phyloP scores from a whole-genome alignment of 2,888 invertebrate genomes.

The Apamea sordens region DNA sequence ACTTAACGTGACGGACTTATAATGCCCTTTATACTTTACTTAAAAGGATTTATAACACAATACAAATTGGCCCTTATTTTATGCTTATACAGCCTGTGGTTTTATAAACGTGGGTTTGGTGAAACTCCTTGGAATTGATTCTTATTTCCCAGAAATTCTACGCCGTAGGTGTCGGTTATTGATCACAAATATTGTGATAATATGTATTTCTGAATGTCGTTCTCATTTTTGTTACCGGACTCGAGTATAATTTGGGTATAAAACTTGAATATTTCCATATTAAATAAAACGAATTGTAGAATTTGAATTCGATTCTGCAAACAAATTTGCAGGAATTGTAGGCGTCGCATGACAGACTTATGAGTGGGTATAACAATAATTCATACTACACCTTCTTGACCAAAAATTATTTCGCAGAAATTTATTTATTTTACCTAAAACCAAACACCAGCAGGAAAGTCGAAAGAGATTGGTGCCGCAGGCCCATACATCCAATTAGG shows the following conservation, averaged over 20 bases:
- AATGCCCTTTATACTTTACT: slow-evolving; percentile 56
- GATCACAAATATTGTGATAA: slow-evolving; percentile 38
- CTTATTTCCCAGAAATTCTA: slow-evolving; percentile 36
- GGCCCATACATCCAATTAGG: background rate
- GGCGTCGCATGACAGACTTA: slow-evolving; percentile 41
- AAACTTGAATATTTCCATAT: slow-evolving; percentile 26
- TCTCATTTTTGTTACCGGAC: slow-evolving; percentile 18
- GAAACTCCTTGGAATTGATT: slow-evolving; percentile 2
- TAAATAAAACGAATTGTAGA: slow-evolving; percentile 15
- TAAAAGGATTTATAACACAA: slow-evolving; percentile 52
- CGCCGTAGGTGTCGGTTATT: slow-evolving; percentile 44
- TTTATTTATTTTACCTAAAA: background rate
- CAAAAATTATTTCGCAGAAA: slow-evolving; percentile 16
- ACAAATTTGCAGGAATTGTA: slow-evolving; percentile 40
- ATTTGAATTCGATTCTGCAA: slow-evolving; percentile 22
- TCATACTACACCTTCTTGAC: slow-evolving; percentile 25
- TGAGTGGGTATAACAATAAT: slow-evolving; percentile 34
- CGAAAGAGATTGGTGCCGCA: background rate
- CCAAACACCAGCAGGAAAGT: background rate
- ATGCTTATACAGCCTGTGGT: slow-evolving; percentile 51
- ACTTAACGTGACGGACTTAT: slow-evolving; percentile 52
- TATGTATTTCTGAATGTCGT: slow-evolving; percentile 17
- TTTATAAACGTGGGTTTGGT: slow-evolving; percentile 40
- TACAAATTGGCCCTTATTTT: slow-evolving; percentile 60
- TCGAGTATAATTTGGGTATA: slow-evolving; percentile 34